phyloP scores from a whole-genome alignment of 1,140 invertebrate genomes.

The Drosophila sp. region DNA sequence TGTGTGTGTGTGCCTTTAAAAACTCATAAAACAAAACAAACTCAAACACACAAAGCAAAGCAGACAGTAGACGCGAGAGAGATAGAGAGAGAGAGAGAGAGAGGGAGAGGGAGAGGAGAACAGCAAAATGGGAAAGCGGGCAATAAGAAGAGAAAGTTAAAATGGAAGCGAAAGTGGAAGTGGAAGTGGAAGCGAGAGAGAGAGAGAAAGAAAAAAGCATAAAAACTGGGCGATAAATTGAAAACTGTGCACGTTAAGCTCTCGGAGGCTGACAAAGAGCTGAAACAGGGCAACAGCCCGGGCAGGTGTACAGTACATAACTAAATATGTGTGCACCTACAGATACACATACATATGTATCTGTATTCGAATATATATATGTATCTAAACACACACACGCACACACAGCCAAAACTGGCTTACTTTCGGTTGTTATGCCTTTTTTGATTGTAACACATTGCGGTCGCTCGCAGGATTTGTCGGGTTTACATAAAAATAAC shows the following conservation, averaged over 20 bases:
- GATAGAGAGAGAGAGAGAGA: too few species aligned
- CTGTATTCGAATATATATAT: not conserved
- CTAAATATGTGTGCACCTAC: constrained; percentile 22
- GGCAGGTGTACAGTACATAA: constrained; percentile 42
- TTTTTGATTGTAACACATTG: constrained; percentile 42
- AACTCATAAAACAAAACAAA: constrained; percentile 46
- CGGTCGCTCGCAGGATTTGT: constrained; percentile 24
- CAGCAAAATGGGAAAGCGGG: not conserved
- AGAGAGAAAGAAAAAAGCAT: constrained; percentile 13
- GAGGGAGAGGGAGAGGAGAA: constrained; percentile 3
- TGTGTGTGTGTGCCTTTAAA: constrained; percentile 14
- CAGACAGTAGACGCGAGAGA: too few species aligned
- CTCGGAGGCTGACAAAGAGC: constrained; percentile 14
- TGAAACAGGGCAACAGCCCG: constrained; percentile 12
- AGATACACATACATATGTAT: constrained; percentile 8
- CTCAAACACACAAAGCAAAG: constrained; percentile 22
- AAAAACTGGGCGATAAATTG: constrained; percentile 49
- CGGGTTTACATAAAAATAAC: constrained; percentile 8
- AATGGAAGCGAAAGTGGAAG: not conserved
- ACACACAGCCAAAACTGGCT: constrained; percentile 19
- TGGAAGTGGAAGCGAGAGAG: not conserved
- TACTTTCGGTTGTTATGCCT: constrained; percentile 27
- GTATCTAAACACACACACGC: not conserved
- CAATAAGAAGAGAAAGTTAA: not conserved
- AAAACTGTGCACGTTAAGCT: constrained; percentile 41